Percentiles rank a stretch among this genome's conserved stretches.
phyloP scores from a whole-genome alignment of 2,113 vertebrate genomes.

The Promerops cafer region DNA sequence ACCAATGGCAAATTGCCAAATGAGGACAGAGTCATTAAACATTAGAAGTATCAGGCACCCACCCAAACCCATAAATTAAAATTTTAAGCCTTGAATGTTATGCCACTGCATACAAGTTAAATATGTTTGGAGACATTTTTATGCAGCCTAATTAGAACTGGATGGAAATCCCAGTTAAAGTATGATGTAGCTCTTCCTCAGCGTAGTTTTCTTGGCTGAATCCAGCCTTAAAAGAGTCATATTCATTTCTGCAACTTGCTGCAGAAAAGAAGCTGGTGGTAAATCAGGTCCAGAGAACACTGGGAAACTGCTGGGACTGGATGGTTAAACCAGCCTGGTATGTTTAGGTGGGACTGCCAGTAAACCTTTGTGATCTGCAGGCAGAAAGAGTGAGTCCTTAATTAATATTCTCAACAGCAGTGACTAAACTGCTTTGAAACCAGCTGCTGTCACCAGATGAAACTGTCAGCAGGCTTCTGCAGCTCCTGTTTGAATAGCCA shows the following conservation, averaged over 20 bases:
- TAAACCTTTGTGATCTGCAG: constrained; percentile 20
- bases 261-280: neutral
- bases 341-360: neutral
- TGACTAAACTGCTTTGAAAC: constrained; percentile 22
- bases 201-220: neutral
- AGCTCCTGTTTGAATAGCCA: neutral
- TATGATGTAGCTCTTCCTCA: constrained; percentile 30
- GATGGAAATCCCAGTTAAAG: constrained; percentile 26
- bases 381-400: neutral
- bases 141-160: constrained; percentile 43
- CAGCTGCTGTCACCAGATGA: constrained; percentile 4
- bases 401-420: neutral
- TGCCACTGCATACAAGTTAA: constrained; percentile 5
- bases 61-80: constrained; percentile 45
- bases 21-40: constrained; percentile 51
- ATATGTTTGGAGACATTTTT: constrained; percentile 36
- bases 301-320: neutral
- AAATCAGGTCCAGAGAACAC: neutral
- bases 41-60: constrained; percentile 30
- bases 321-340: neutral
- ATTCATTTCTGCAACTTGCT: constrained; percentile 46
- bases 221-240: neutral
- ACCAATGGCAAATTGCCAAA: constrained; percentile 41
- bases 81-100: constrained; percentile 13
- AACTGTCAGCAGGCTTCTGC: constrained; percentile 10